Evolutionary conservation across 1,140 invertebrate species (phyloP).

Genomic region (Lordiphosa mommai): DNA sequence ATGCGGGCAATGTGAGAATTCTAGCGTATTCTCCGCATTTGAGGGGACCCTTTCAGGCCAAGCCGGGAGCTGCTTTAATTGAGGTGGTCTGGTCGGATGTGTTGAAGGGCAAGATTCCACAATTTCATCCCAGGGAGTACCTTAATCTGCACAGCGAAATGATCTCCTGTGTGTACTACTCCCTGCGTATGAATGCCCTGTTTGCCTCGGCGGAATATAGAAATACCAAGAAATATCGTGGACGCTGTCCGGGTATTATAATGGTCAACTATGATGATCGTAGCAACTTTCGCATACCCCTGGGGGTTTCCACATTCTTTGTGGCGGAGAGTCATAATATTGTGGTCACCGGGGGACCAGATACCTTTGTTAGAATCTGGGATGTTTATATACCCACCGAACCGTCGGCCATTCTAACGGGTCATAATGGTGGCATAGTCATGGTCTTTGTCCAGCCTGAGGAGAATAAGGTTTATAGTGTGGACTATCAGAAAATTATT

Average conservation of each 20-base stretch:
- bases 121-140: conserved; percentile 81
- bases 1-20: conserved; percentile 83
- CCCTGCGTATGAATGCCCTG: conserved; percentile 81
- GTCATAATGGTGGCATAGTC: conserved; percentile 86
- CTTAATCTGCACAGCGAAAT: conserved; percentile 82
- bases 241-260: conserved; percentile 59
- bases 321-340: conserved; percentile 82
- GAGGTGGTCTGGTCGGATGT: conserved; percentile 82
- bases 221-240: conserved; percentile 66
- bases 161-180: conserved; percentile 84
- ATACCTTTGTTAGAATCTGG: conserved; percentile 87
- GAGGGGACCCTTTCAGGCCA: conserved; percentile 85
- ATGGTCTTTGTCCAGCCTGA: conserved; percentile 85
- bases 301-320: conserved; percentile 82
- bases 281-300: conserved; percentile 59
- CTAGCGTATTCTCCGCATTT: conserved; percentile 82
- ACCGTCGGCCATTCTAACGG: conserved; percentile 83
- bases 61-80: conserved; percentile 81
- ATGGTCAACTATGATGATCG: conserved; percentile 50
- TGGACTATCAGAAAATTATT: conserved; percentile 83
- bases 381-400: conserved; percentile 86
- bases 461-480: conserved; percentile 86
- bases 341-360: conserved; percentile 86
- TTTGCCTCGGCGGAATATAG: conserved; percentile 81
- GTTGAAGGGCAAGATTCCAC: conserved; percentile 79